Conservation (phyloP, 2,888 invertebrate genomes). For the Drosophila macrospina region DNA sequence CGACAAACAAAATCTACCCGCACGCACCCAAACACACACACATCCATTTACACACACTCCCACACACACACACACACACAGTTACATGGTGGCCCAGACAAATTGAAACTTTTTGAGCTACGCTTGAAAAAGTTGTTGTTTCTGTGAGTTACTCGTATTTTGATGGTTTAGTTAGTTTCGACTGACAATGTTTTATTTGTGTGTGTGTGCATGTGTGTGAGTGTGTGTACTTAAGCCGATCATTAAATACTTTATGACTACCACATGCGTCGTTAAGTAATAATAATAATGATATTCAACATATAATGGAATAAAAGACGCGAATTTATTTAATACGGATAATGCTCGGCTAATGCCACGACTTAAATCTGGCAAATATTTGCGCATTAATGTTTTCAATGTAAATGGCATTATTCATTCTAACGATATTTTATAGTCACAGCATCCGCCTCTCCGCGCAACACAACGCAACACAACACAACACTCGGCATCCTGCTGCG, state of each 20-base stretch:
- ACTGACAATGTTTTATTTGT: constrained; percentile 57
- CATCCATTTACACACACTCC: constrained; percentile 6
- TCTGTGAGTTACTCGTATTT: constrained; percentile 50
- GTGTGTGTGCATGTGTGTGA: too few relatives aligned
- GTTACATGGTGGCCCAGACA: constrained; percentile 35
- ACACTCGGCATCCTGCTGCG: constrained; percentile 13
- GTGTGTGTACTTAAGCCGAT: too few relatives aligned
- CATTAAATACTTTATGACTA: constrained; percentile 32
- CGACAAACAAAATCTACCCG: constrained; percentile 47
- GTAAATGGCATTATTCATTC: constrained; percentile 71
- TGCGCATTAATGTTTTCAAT: constrained; percentile 69
- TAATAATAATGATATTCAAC: constrained; percentile 1
- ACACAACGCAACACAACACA: not conserved
- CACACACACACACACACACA: constrained; percentile 3
- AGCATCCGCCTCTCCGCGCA: not conserved
- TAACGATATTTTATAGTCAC: constrained; percentile 56
- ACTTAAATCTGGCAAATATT: constrained; percentile 61
- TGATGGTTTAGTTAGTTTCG: constrained; percentile 41
- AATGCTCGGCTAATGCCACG: constrained; percentile 34
- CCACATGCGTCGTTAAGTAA: constrained; percentile 14
- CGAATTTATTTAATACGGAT: constrained; percentile 23
- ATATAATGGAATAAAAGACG: not conserved
- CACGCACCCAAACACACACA: constrained; percentile 38
- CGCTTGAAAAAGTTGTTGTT: constrained; percentile 68
- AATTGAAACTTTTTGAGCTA: constrained; percentile 74